Base-by-base conservation (phyloP, 1,140 invertebrate genomes). In the Leptopilina clavipes region DNA sequence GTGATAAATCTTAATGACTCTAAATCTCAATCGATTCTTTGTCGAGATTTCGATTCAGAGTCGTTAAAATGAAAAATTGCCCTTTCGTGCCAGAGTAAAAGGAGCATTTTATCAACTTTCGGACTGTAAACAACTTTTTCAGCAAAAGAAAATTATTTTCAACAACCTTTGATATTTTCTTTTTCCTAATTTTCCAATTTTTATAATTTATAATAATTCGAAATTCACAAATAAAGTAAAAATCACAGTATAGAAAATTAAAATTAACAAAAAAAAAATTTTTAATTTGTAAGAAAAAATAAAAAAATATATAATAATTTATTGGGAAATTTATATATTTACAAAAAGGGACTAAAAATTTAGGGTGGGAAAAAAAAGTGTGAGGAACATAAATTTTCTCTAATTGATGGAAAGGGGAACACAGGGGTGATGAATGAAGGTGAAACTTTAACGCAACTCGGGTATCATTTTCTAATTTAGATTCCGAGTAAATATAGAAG, bases 381-480 rank as follows among this genome's bases (percentile, higher is more conserved):
- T 40, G 37, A 8, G 37, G 25, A 31, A 31, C 5, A 31, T 31
- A 31, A 31, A 31, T 31, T 31, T 31, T 31, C 5, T 31, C 5
- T 31, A 2, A 31, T 5, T 5, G 5, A 31, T 2, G 1, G 8
- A 40, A 9, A 40, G 37, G 7, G 37, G 9, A 6, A 40, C 0
- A 9, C 37, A 40, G 7, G 25, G 5, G 12, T n/a, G 14, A 17
- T 8, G 48, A 52, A 52, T 52, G 17, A 17, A 52, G 48, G 48
- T 52, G 14, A 52, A 52, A 52, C 22, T 65, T 12, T 65, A 31
- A 65, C 25, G 22, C 12, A 11, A 14, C 22, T n/a, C 10, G 6
- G 22, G 22, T 65, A 65, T 65, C 12, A 19, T 59, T 59, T 59
- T 59, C 10, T 59, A 59, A 65, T 65, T 31, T 31, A 31, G 56